Evolutionary conservation across 1,140 invertebrate genomes (phyloP), one percentile per base, ranked within the genome.

Genomic region (Chironomus tepperi): DNA sequence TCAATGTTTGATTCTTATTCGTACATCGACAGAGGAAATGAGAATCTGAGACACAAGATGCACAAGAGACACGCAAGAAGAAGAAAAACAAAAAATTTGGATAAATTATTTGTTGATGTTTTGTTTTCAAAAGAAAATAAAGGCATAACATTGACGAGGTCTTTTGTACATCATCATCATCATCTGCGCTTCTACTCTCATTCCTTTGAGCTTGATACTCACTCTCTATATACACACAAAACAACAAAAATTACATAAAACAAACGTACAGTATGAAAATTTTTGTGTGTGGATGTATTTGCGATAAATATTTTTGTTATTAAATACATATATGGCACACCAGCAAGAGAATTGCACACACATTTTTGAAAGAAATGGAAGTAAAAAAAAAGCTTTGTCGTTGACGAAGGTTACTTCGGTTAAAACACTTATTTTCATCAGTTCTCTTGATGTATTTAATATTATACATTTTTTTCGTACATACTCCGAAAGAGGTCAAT

Each of bases 321-420:
- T 57, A 12, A 10, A 57, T 7, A 57, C 47, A 57, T 57, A 57
- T 57, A 57, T 57, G 47, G 7, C n/a, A 57, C 47, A 57, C 9
- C 47, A 57, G n/a, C 47, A n/a, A 18, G 9, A 19, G 9, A 70
- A 7, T 21, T 70, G 19, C 19, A 70, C 65, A 70, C 65, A 21
- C 65, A 70, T 19, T 70, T 18, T 70, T 7, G 16, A 18, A 19
- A 70, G 19, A 70, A 8, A 70, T 9, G 18, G 65, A 70, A 7
- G 8, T 3, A 19, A 3, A 47, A 57, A 57, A 57, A 12, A n/a
- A n/a, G 12, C 47, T 18, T 9, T 70, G 65, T 18, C 65, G 18
- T 70, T 16, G 65, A 21, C 65, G 65, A 70, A 70, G 65, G 65
- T 70, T 70, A 70, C 65, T 70, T 70, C 65, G 65, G 65, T 70